These are phyloP conservation scores for Poeciliopsis infans DNA, from an alignment of 2,797 vertebrate genomes.

Conservation along the genomic window DNA sequence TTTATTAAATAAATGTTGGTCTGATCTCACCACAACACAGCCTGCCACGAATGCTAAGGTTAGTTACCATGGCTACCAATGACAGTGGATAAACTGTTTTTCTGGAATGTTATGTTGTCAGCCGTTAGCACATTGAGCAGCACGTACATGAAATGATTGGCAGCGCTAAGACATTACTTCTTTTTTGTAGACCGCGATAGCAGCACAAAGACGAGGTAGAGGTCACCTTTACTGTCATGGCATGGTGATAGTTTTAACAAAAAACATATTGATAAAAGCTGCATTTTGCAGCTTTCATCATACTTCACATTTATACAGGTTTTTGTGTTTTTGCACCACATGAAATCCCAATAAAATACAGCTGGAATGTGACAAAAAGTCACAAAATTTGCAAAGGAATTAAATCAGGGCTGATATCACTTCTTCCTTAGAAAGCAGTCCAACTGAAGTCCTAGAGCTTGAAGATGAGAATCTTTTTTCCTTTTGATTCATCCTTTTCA, in stretches of 20 bases:
- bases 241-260: background rate
- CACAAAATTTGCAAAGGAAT: background rate
- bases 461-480: background rate
- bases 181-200: no score
- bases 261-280: background rate
- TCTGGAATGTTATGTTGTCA: no score
- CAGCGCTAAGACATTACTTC: no score
- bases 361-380: background rate
- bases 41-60: no score
- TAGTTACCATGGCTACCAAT: no score
- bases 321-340: background rate
- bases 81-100: no score
- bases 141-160: no score
- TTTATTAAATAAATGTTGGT: no score
- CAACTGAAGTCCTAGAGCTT: background rate
- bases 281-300: background rate
- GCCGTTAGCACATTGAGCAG: no score
- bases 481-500: background rate
- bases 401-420: background rate
- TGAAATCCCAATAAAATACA: background rate
- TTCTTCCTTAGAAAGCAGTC: background rate
- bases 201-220: no score
- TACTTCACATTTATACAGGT: background rate
- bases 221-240: no score
- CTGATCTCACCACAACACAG: no score